Evolutionary conservation across 2,797 vertebrate genomes (phyloP), one percentile per base, ranked within the genome.

Genomic region (Microcaecilia unicolor): DNA sequence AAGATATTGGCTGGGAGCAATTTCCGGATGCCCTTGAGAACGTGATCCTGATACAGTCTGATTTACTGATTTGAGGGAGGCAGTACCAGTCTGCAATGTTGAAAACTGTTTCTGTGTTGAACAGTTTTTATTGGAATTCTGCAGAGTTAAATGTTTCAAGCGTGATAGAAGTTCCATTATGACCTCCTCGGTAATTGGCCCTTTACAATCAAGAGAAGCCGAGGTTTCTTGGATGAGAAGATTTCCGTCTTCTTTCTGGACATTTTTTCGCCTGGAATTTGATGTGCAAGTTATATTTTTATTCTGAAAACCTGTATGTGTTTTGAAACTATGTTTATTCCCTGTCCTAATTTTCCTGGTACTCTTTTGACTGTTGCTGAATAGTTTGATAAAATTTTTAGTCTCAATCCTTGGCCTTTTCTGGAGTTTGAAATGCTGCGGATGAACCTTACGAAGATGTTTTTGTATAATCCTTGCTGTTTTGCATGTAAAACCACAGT

Each of bases 101-200:
- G 74, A 44, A 48, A 52, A 62, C 57, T 74, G 56, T 47, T 68
- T 72, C 28, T 74, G 51, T 28, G 72, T 54, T 37, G 81, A 63
- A 22, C 52, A 42, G 58, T 9, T 1, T 44, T 67, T n/a, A 9
- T 48, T 69, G 4, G 78, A 60, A 38, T 81, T 81, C 64, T 86
- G 88, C 44, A 97, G 78, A 69, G 89, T 89, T 35, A 98, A 73
- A 37, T 86, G 85, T 69, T 89, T 84, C 41, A 98, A 78, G 23
- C 90, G 80, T 26, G 86, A 58, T 23, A 98, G 68, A 42, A 98
- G 82, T 56, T 95, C 91, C 41, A 72, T 80, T 44, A 98, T 72
- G 22, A 67, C 67, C 41, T 91, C 86, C 28, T 82, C 79, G 47
- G 75, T 51, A 46, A 43, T 69, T 13, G 69, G 55, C 22, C 70